Evolutionary conservation across 2,797 vertebrate genomes (phyloP).

Genomic region (Protosalanx chinensis): DNA sequence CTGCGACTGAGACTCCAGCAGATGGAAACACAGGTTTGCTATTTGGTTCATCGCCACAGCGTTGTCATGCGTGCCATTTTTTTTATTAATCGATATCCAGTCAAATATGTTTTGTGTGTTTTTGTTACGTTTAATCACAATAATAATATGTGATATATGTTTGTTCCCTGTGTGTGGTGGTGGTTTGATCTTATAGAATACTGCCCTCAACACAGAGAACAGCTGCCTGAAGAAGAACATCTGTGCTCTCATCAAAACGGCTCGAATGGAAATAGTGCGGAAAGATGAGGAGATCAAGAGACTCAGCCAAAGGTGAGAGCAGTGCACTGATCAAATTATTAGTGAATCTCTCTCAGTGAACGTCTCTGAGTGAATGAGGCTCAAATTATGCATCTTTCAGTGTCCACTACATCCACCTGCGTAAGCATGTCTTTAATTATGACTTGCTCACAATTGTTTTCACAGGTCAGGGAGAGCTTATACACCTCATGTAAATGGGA

Average conservation of each 20-base stretch:
- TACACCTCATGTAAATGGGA: slow-evolving; percentile 34
- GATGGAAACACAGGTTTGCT: slow-evolving; percentile 83
- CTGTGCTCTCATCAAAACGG: slow-evolving; percentile 91
- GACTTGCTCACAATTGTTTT: slow-evolving; percentile 26
- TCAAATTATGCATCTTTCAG: no score
- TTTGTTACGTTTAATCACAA: background rate
- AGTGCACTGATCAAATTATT: background rate
- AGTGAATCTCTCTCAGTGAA: background rate
- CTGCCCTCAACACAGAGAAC: slow-evolving; percentile 85
- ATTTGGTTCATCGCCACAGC: background rate
- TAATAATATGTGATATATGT: background rate
- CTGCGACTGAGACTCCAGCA: slow-evolving; percentile 81
- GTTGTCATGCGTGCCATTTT: no score
- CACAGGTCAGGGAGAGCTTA: slow-evolving; percentile 44
- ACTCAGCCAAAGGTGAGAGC: slow-evolving; percentile 79
- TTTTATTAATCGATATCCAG: background rate
- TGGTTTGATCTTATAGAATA: slow-evolving; percentile 72
- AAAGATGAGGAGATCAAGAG: slow-evolving; percentile 93
- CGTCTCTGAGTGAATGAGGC: no score
- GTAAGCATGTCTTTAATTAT: background rate
- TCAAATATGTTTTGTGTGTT: background rate
- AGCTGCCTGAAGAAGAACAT: slow-evolving; percentile 91
- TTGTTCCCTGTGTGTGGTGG: background rate
- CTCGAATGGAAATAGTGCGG: slow-evolving; percentile 88
- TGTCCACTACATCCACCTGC: background rate